Conservation (phyloP, 2,888 invertebrate genomes). For the Labia minor region DNA sequence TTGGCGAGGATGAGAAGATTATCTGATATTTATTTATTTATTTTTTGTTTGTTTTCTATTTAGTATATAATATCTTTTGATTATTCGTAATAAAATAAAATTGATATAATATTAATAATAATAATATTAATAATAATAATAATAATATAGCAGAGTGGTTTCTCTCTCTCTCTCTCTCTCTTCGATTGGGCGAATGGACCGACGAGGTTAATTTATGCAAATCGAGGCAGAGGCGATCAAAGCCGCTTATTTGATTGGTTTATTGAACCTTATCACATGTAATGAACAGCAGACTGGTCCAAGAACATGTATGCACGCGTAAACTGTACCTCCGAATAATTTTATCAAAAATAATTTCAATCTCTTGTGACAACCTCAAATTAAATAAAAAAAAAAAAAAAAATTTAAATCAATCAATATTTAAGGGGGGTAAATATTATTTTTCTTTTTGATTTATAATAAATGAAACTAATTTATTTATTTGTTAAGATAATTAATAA, state of each 20-base stretch:
- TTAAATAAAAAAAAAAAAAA: no score
- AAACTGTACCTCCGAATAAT: background rate
- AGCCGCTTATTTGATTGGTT: slow-evolving; percentile 13
- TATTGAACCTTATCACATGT: slow-evolving; percentile 13
- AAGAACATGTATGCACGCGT: background rate
- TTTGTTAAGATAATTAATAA: no score
- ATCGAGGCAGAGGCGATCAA: slow-evolving; percentile 13
- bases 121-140: background rate
- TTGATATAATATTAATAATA: background rate
- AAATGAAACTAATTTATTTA: no score
- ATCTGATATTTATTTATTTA: background rate
- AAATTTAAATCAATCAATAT: no score
- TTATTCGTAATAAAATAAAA: no score
- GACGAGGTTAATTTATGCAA: background rate
- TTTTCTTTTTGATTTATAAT: no score
- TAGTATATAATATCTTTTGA: background rate
- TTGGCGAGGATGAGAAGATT: background rate
- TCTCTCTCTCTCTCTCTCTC: background rate
- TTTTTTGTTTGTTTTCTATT: no score
- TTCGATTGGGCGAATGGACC: background rate
- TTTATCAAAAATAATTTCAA: background rate
- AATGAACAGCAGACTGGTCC: slow-evolving; percentile 13
- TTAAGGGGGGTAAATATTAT: no score
- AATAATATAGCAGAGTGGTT: background rate
- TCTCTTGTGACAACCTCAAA: no score